phyloP scores from a whole-genome alignment of 2,113 vertebrate genomes.

The Phrynosoma blainvillii region DNA sequence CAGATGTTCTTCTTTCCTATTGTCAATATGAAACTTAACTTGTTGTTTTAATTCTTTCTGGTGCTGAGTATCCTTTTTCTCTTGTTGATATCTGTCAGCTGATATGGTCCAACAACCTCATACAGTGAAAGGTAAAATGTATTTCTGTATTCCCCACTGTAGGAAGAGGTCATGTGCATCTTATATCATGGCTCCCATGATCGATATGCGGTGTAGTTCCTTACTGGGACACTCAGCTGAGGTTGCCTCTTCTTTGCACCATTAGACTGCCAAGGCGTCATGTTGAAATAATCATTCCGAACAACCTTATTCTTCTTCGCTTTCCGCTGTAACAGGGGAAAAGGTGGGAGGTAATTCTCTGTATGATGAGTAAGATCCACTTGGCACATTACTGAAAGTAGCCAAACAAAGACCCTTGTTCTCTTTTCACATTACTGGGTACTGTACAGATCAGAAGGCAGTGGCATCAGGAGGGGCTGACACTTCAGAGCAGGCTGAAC shows the following conservation, averaged over 20 bases:
- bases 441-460: not conserved
- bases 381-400: too few relatives aligned
- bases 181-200: constrained; percentile 75
- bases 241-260: constrained; percentile 75
- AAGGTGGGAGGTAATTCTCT: not conserved
- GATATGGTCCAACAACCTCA: not conserved
- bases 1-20: constrained; percentile 39
- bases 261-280: constrained; percentile 70
- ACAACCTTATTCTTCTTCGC: constrained; percentile 67
- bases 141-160: constrained; percentile 51
- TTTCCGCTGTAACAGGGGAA: constrained; percentile 63
- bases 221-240: constrained; percentile 66
- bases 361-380: not conserved
- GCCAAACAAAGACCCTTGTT: not conserved
- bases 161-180: not conserved
- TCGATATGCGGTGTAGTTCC: constrained; percentile 76
- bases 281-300: constrained; percentile 83
- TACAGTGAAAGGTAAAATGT: constrained; percentile 44
- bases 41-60: constrained; percentile 21
- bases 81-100: not conserved
- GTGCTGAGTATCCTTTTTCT: not conserved
- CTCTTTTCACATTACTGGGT: not conserved
- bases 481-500: too few relatives aligned
- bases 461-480: not conserved
- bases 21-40: constrained; percentile 25